Base-by-base conservation (phyloP, 1,140 invertebrate species). In the Drosophila yakuba region DNA sequence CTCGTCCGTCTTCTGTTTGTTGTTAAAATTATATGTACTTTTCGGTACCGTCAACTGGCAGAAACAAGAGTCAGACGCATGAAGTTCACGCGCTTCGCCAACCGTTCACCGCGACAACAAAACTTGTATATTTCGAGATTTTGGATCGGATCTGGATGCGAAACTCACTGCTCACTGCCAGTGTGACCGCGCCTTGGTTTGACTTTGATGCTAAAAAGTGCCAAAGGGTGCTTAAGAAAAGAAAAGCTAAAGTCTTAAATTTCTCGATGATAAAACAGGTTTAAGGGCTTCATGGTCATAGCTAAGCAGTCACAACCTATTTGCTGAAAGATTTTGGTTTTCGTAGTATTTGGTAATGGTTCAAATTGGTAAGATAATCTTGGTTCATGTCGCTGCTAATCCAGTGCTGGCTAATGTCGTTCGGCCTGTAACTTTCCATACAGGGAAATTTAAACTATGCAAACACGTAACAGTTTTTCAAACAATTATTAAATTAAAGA, bases 1-100 rank as follows among this genome's bases (percentile, higher is more conserved):
- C 58, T 77, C 58, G 57, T 59, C n/a, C 72, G 66, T 69, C 58
- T 81, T 63, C 66, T 61, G 28, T 60, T 60, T 74, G 56, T 35
- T 50, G 62, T 60, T 66, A 5, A 52, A 47, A 64, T 59, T 74
- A 51, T 64, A 36, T 72, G 36, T 80, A 66, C 60, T 68, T 56
- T 51, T 20, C 28, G 23, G 44, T 28, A 41, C 23, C 43, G 36
- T 44, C 47, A 66, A 64, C 17, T 39, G 59, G 47, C 38, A 44
- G 20, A 50, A 44, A 23, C 17, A 43, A 51, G 32, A 32, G 2
- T 10, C 8, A 63, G 38, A 47, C 64, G 60, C 59, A 44, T 41
- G 45, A 20, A 41, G 38, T 51, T 68, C 47, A 64, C 58, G 58
- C 63, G 58, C 45, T 64, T 43, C n/a, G 36, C 38, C 64, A 68